These are phyloP conservation scores for Cyanoramphus novaezelandiae DNA, from an alignment of 2,113 vertebrate species.

Conservation along the genomic window DNA sequence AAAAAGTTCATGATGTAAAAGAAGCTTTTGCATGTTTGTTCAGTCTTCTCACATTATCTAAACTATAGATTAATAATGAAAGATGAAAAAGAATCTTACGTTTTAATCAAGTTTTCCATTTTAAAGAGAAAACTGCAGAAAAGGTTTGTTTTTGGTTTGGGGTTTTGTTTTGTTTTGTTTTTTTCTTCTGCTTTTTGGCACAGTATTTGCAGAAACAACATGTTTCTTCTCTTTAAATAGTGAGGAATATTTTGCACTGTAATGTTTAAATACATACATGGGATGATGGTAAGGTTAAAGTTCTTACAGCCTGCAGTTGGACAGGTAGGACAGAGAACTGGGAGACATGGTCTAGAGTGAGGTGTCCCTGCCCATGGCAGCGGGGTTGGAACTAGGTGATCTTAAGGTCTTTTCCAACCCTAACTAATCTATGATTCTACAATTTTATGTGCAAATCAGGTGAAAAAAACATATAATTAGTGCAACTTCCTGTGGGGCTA, in stretches of 20 bases:
- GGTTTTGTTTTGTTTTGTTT: background rate
- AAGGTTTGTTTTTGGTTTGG: background rate
- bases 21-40: background rate
- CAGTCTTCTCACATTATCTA: background rate
- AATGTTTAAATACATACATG: background rate
- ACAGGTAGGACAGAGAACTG: background rate
- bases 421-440: background rate
- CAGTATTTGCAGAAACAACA: background rate
- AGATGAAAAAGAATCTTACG: background rate
- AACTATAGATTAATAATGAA: background rate
- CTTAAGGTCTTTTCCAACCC: background rate
- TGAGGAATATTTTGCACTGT: background rate
- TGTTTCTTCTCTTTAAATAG: background rate
- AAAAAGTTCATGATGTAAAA: background rate
- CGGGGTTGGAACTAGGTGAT: background rate
- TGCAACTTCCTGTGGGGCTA: background rate
- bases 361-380: background rate
- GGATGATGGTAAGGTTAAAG: background rate
- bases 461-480: background rate
- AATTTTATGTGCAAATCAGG: background rate
- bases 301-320: background rate
- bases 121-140: background rate
- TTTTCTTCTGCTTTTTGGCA: background rate
- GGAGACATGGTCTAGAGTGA: background rate
- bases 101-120: background rate